phyloP scores from a whole-genome alignment of 1,140 invertebrate species.

The Lanistes nyassanus region DNA sequence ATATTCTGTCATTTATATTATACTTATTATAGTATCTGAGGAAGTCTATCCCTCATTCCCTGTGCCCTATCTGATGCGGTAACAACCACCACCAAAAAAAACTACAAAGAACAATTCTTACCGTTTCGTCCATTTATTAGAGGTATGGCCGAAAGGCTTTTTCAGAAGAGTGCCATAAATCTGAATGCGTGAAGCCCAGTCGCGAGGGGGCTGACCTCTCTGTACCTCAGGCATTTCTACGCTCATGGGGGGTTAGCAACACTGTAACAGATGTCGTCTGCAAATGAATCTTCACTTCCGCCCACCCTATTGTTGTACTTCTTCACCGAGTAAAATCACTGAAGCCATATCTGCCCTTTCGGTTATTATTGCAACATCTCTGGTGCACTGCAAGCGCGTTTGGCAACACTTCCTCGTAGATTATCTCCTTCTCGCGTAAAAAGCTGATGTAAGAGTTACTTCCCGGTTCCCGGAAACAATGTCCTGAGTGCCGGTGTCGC shows the following conservation, averaged over 20 bases:
- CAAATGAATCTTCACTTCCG: no score
- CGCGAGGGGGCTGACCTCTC: slow-evolving; percentile 22
- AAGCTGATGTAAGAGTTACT: slow-evolving; percentile 13
- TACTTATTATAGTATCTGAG: no score
- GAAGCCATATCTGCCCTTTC: background rate
- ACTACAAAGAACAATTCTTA: slow-evolving; percentile 23
- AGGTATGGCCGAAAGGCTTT: slow-evolving; percentile 47
- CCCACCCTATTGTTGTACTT: background rate
- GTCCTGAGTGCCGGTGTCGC: no score
- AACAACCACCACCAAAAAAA: background rate
- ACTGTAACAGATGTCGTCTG: background rate
- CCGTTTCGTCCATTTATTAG: slow-evolving; percentile 54
- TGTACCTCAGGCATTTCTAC: slow-evolving; percentile 32
- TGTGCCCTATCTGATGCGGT: background rate
- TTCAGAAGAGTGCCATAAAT: slow-evolving; percentile 42
- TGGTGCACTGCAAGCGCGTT: background rate
- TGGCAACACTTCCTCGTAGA: slow-evolving; percentile 17
- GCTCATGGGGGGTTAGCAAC: slow-evolving; percentile 28
- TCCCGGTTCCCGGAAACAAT: slow-evolving; percentile 7
- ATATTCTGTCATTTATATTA: no score
- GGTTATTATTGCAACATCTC: background rate
- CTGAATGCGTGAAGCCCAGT: slow-evolving; percentile 39
- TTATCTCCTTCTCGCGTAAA: background rate
- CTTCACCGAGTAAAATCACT: background rate
- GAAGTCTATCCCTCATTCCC: background rate